These are phyloP conservation scores for Colaptes auratus DNA, from an alignment of 2,113 vertebrate species.

Conservation along the genomic window DNA sequence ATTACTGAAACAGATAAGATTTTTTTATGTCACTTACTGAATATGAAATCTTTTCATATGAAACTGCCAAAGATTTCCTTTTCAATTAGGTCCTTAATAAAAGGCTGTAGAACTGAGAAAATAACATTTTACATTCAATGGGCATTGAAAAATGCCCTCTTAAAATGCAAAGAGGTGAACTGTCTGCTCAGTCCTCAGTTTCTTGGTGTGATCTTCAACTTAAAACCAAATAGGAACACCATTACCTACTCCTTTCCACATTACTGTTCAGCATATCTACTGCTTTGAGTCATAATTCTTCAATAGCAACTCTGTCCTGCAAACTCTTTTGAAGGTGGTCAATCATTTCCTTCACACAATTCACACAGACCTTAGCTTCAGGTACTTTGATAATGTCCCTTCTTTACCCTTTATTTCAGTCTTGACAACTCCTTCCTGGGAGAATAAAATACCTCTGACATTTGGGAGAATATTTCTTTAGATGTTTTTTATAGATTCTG, in stretches of 20 bases:
- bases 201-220: background rate
- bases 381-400: background rate
- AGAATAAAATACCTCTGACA: constrained; percentile 14
- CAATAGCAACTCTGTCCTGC: background rate
- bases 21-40: background rate
- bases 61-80: background rate
- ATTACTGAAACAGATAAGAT: background rate
- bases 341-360: background rate
- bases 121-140: background rate
- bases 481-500: background rate
- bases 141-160: background rate
- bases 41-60: background rate
- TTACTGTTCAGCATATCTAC: background rate
- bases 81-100: background rate
- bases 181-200: background rate
- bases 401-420: constrained; percentile 1
- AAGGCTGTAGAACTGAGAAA: background rate
- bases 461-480: background rate
- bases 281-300: background rate
- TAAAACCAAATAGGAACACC: background rate
- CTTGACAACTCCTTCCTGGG: background rate
- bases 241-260: background rate
- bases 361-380: background rate
- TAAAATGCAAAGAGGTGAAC: background rate
- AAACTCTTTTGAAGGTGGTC: background rate